Evolutionary conservation across 1,140 invertebrate species (phyloP), one percentile per base, ranked within the genome.

Genomic region (Philaenus spumarius): DNA sequence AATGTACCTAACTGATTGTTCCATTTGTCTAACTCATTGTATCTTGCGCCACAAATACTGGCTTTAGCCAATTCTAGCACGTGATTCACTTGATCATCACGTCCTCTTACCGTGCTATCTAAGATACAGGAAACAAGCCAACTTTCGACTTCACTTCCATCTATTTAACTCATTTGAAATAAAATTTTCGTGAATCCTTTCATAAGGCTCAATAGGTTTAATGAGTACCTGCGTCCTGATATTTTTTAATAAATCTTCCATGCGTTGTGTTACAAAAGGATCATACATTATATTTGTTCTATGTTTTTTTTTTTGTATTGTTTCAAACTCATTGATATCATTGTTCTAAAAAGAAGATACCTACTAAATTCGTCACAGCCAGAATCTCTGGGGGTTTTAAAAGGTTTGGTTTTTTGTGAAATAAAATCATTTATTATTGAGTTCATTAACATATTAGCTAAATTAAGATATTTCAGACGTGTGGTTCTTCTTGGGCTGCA

Each of bases 391-490:
- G 93, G 78, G 74, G 98, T 98, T 77, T 98, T 98, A 69, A 99
- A 99, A 0, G 97, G 95, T 72, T 99, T 99, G 0, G 97, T 97
- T 81, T 99, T 97, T 82, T 99, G 97, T 1, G 95, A 98, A 77
- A 99, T 97, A 75, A 99, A 99, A 4, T 97, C 97, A 79, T 99
- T 99, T 56, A 99, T 99, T 19, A n/a, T n/a, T n/a, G n/a, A 43
- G n/a, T 15, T 61, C 67, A 68, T 70, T 78, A 72, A 83, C 97
- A 99, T 99, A 74, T 98, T 99, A 6, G 97, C 96, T 67, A 99
- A 73, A 34, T 99, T 97, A 61, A 99, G 81, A 77, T 99, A 99
- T 75, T 99, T 99, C 12, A 99, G 76, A 72, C 97, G 99, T 0
- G 95, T 97, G 20, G 95, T 99, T 64, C 97, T 79, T 60, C 97